Evolutionary conservation across 1,140 invertebrate genomes (phyloP), one percentile per base, ranked within the genome.

Genomic region (Zaprionus inermis): DNA sequence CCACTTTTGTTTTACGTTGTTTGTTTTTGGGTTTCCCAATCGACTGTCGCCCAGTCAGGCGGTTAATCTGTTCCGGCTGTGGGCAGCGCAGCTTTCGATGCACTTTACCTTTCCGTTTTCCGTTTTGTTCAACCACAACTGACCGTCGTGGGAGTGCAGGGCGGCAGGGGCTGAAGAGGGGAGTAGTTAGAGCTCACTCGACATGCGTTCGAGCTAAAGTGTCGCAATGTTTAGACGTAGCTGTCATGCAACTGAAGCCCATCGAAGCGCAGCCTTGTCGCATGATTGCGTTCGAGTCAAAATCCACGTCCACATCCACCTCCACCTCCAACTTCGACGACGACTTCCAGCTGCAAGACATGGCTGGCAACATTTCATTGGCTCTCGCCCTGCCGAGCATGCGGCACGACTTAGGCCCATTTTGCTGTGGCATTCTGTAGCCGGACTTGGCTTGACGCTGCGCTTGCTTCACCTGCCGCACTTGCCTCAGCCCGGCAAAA

Each of bases 191-290:
- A 77, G 77, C 77, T 65, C 74, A 61, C 69, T 44, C 22, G 52
- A 65, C 30, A 58, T 71, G 67, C 52, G 57, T 72, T 32, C 56
- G 9, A 41, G 61, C 34, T 73, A 59, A 88, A 82, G 83, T 86
- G 83, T 86, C 76, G 79, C 82, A 88, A 86, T 78, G 22, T 16
- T 70, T 52, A 63, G 66, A 70, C 52, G 57, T 54, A 59, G 67
- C 67, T 69, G 75, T 74, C 54, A 57, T 58, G 56, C 51, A 74
- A 18, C 65, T 76, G 57, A 67, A 70, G 77, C 72, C 52, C 76
- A 86, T 51, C 72, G 63, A 86, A 82, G 82, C 82, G 82, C 79
- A 59, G 76, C 76, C 59, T 75, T 71, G 59, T 30, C 72, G 83
- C 79, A 83, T 80, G 72, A 86, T 86, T 86, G 83, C 82, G 49